Base-by-base conservation (phyloP, 1,140 invertebrate genomes). In the Tetramorium alpestre region DNA sequence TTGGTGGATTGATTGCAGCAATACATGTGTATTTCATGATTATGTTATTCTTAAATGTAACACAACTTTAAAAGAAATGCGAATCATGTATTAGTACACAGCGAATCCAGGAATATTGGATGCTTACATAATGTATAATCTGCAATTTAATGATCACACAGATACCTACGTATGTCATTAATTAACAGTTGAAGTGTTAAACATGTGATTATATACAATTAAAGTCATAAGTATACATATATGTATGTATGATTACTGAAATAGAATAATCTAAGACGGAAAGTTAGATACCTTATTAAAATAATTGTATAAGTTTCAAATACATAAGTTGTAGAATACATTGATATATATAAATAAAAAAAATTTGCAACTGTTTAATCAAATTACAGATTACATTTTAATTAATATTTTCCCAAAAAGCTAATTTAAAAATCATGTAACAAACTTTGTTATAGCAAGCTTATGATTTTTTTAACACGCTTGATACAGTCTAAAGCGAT, bases 381-480 rank as follows among this genome's bases (percentile, higher is more conserved):
- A 73, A 73, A 72, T 70, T 8, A 70, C 41, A 70, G 25, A 75
- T 75, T 51, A 54, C 28, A 3, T 73, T 72, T 72, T 51, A 11
- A 73, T 54, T 22, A 70, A 16, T 67, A 75, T 75, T 75, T 54
- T 58, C 13, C 18, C n/a, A 56, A 56, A 56, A 56, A 6, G 18
- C 2, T 56, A 41, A 51, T 72, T n/a, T 38, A n/a, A 73, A 54
- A 38, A 25, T 75, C 18, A 33, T 3, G 0, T 1, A 22, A 56
- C 18, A 73, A 33, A 33, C 16, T 41, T 56, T 38, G 5, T 4
- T 4, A 11, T 1, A 54, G 18, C 49, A 41, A 58, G n/a, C 22
- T 75, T 56, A 56, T 10, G 54, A 76, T 76, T 60, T 72, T 72
- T 72, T 75, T 58, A 22, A 41, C 11, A 38, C n/a, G 18, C 13